phyloP scores from a whole-genome alignment of 2,797 vertebrate species.

The Myripristis jacobus region DNA sequence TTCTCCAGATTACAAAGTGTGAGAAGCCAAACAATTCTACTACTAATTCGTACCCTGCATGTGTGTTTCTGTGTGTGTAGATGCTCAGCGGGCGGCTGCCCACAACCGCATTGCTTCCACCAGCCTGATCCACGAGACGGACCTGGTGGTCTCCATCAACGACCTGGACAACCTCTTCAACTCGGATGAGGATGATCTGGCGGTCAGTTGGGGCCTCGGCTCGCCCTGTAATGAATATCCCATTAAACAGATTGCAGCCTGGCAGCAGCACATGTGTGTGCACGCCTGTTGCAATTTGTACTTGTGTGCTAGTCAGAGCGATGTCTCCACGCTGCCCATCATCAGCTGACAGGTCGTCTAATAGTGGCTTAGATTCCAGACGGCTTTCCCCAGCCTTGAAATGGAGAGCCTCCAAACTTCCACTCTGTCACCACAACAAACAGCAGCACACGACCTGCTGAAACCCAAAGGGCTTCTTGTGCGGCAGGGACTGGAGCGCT shows the following conservation, averaged over 20 bases:
- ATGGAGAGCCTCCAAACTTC: slow-evolving; percentile 18
- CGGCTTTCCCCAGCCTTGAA: slow-evolving; percentile 6
- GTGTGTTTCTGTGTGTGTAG: slow-evolving; percentile 68
- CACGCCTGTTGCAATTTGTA: slow-evolving; percentile 6
- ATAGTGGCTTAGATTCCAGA: slow-evolving; percentile 9
- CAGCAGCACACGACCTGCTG: not conserved
- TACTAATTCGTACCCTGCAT: not conserved
- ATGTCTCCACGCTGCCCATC: slow-evolving; percentile 32
- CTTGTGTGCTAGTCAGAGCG: slow-evolving; percentile 21
- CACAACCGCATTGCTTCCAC: slow-evolving; percentile 92
- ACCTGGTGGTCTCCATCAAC: slow-evolving; percentile 95
- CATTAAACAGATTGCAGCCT: slow-evolving; percentile 42
- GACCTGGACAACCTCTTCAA: slow-evolving; percentile 99
- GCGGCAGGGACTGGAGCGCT: too few relatives aligned
- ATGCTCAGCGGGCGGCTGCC: slow-evolving; percentile 88
- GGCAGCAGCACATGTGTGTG: not conserved
- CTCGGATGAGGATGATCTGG: slow-evolving; percentile 96
- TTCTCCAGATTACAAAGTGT: too few relatives aligned
- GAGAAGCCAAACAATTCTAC: too few relatives aligned
- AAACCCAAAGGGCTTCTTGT: not conserved
- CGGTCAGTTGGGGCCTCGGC: slow-evolving; percentile 84
- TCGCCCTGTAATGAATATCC: slow-evolving; percentile 33
- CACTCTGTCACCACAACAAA: not conserved
- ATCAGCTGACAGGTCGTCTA: slow-evolving; percentile 32
- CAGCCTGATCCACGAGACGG: slow-evolving; percentile 96